These are phyloP conservation scores for Orchesella cincta DNA, from an alignment of 1,140 invertebrate species.

Conservation along the genomic window DNA sequence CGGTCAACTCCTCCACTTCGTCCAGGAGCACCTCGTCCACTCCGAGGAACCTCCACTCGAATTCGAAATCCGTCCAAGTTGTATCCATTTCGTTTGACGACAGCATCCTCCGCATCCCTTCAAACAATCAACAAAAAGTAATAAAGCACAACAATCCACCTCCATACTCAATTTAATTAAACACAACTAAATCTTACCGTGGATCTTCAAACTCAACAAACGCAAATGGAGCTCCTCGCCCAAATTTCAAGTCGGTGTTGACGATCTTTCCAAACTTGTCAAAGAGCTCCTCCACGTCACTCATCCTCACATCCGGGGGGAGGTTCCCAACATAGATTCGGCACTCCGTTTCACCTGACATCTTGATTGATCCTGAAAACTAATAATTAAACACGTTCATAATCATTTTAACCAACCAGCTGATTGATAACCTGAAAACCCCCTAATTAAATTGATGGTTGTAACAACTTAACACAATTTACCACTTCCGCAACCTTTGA, in stretches of 20 bases:
- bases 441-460: too few relatives aligned
- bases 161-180: not conserved
- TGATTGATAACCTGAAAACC: too few relatives aligned
- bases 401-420: too few relatives aligned
- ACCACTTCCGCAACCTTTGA: too few relatives aligned
- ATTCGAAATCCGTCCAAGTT: constrained; percentile 96
- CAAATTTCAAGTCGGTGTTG: constrained; percentile 92
- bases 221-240: constrained; percentile 94
- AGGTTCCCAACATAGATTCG: constrained; percentile 98
- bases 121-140: constrained; percentile 38
- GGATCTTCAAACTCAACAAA: constrained; percentile 76
- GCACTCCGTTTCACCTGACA: too few relatives aligned
- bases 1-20: constrained; percentile 57
- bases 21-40: constrained; percentile 62
- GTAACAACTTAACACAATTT: too few relatives aligned
- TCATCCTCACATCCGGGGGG: constrained; percentile 93
- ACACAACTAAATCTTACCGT: not conserved
- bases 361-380: too few relatives aligned
- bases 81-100: constrained; percentile 92
- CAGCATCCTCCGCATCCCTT: constrained; percentile 97
- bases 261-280: constrained; percentile 98
- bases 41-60: constrained; percentile 87
- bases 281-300: constrained; percentile 98
- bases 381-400: too few relatives aligned
- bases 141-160: too few relatives aligned